phyloP scores from a whole-genome alignment of 2,888 invertebrate species.

The Pandemis cinnamomeana region DNA sequence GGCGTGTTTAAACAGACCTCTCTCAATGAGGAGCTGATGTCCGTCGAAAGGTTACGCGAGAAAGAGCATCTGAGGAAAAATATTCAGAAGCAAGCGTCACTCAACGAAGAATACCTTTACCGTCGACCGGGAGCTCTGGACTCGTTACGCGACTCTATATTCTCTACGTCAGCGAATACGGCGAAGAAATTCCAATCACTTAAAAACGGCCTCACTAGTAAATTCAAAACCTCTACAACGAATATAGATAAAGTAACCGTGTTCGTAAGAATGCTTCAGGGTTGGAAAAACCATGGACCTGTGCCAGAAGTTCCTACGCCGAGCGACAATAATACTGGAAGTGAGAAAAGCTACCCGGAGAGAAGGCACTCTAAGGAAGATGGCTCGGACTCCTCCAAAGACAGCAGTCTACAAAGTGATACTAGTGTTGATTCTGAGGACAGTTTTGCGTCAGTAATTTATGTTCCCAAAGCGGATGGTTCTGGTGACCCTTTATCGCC shows the following conservation, averaged over 20 bases:
- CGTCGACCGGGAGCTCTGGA: constrained; percentile 87
- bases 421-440: constrained; percentile 97
- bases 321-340: constrained; percentile 74
- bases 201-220: constrained; percentile 92
- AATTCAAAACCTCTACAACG: constrained; percentile 92
- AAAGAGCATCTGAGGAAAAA: constrained; percentile 92
- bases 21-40: constrained; percentile 95
- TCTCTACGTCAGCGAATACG: constrained; percentile 88
- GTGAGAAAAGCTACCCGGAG: constrained; percentile 82
- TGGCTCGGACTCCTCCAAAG: constrained; percentile 94
- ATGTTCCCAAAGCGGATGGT: constrained; percentile 92
- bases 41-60: constrained; percentile 92
- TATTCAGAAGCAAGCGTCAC: constrained; percentile 94
- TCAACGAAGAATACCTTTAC: constrained; percentile 94
- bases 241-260: constrained; percentile 93
- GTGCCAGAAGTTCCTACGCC: constrained; percentile 76
- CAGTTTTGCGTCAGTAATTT: constrained; percentile 96
- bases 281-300: constrained; percentile 88
- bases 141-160: constrained; percentile 89
- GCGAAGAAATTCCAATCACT: constrained; percentile 91
- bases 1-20: constrained; percentile 93
- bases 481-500: constrained; percentile 84
- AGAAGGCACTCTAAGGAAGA: constrained; percentile 93
- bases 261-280: constrained; percentile 93
- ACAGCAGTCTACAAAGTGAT: constrained; percentile 96